Percentiles rank a stretch among this genome's conserved stretches.
These are phyloP conservation scores for Sardina pilchardus DNA, from an alignment of 2,113 vertebrate genomes.

Conservation along the genomic window DNA sequence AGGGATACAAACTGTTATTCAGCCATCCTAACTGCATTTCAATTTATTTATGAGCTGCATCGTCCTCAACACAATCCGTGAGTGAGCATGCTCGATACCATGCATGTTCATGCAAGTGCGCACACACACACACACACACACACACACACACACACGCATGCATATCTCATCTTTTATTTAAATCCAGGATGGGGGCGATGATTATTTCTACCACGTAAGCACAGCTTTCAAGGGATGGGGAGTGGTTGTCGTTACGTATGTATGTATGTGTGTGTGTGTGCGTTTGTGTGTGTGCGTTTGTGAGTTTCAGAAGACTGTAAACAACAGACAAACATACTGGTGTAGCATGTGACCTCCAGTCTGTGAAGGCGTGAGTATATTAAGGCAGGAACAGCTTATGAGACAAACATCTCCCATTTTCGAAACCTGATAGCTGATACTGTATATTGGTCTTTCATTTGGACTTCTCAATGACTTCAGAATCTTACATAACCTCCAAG, in stretches of 20 bases:
- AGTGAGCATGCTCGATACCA: background rate
- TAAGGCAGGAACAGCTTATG: background rate
- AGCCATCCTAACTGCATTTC: background rate
- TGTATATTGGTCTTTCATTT: background rate
- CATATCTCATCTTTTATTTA: conserved; percentile 1
- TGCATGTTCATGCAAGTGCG: background rate
- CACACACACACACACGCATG: background rate
- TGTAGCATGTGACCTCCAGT: background rate
- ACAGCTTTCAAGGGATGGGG: background rate
- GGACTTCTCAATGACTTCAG: background rate
- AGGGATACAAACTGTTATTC: background rate
- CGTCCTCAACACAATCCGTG: background rate
- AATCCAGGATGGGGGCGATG: background rate
- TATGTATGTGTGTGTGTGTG: background rate
- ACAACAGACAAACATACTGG: background rate
- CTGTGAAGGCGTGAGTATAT: background rate
- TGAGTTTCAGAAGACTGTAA: background rate
- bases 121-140: background rate
- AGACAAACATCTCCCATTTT: background rate
- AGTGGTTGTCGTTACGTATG: background rate
- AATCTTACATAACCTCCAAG: background rate
- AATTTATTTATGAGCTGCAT: conserved; percentile 2
- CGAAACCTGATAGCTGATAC: background rate
- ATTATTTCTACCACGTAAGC: background rate
- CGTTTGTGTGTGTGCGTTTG: background rate